phyloP scores from a whole-genome alignment of 64 coral and sea anemone genomes.

The Cladopsammia gracilis region DNA sequence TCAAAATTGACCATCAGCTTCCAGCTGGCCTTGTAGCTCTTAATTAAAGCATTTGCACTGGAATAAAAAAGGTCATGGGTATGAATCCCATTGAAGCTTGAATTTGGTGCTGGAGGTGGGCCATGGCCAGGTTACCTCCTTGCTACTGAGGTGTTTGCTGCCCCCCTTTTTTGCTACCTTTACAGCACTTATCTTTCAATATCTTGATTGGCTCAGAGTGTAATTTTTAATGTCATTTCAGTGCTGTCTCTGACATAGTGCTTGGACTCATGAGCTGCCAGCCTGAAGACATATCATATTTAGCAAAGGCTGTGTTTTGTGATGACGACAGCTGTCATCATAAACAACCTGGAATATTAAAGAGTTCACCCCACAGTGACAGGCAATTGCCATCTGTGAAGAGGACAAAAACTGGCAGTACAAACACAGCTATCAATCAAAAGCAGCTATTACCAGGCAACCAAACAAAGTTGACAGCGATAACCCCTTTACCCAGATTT shows the following conservation, averaged over 20 bases:
- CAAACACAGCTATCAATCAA: neutral
- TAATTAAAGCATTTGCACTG: too few species aligned
- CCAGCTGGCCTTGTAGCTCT: too few species aligned
- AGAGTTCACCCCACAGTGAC: neutral
- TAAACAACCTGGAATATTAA: neutral
- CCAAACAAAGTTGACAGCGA: constrained; percentile 28
- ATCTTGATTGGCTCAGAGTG: too few species aligned
- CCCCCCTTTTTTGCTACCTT: too few species aligned
- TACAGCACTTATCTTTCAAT: too few species aligned
- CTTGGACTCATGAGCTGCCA: constrained; percentile 23
- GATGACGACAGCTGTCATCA: neutral
- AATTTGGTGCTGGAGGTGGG: too few species aligned
- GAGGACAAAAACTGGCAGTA: neutral
- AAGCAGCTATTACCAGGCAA: constrained; percentile 19
- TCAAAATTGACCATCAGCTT: too few species aligned
- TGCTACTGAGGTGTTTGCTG: too few species aligned
- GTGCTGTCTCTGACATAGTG: constrained; percentile 5
- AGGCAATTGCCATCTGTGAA: neutral
- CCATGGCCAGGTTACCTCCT: too few species aligned
- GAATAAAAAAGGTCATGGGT: too few species aligned
- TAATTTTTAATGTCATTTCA: neutral
- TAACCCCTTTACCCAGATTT: constrained; percentile 4
- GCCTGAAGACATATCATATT: neutral
- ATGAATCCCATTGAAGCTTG: too few species aligned
- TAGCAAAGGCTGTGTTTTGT: neutral